Percentiles rank a stretch among this genome's conserved stretches.
Conservation (phyloP, 2,888 invertebrate genomes). For the Nomada fucata region DNA sequence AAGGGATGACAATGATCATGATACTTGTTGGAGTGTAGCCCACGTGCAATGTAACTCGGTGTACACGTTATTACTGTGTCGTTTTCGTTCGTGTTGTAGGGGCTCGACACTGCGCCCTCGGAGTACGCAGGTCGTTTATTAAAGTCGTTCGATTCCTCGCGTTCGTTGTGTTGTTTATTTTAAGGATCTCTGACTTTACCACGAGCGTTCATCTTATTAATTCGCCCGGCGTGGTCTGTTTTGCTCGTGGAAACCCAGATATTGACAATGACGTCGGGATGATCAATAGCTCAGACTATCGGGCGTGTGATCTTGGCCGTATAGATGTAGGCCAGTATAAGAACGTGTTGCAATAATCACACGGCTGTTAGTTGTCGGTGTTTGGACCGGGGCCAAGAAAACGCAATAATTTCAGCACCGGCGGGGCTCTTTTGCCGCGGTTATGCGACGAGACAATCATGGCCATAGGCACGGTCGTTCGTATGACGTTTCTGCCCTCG, state of each 20-base stretch:
- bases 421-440: constrained; percentile 66
- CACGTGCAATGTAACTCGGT: constrained; percentile 55
- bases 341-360: constrained; percentile 74
- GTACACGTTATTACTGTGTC: not conserved
- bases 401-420: constrained; percentile 77
- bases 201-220: not conserved
- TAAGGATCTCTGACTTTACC: not conserved
- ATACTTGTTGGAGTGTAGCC: constrained; percentile 57
- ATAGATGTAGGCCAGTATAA: constrained; percentile 70
- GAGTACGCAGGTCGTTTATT: constrained; percentile 7
- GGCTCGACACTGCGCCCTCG: too few species aligned
- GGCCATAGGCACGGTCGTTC: constrained; percentile 67
- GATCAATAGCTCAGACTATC: constrained; percentile 23
- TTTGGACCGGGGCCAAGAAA: constrained; percentile 75
- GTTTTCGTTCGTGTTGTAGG: not conserved
- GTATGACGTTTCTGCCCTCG: constrained; percentile 44
- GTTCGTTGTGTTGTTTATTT: not conserved
- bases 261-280: not conserved
- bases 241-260: not conserved
- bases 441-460: constrained; percentile 68
- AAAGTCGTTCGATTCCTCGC: constrained; percentile 13
- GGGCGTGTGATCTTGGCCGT: constrained; percentile 22
- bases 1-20: constrained; percentile 33
- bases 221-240: not conserved
- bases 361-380: constrained; percentile 63